Evolutionary conservation across 2,797 vertebrate genomes (phyloP).

Genomic region (Podarcis lilfordi): DNA sequence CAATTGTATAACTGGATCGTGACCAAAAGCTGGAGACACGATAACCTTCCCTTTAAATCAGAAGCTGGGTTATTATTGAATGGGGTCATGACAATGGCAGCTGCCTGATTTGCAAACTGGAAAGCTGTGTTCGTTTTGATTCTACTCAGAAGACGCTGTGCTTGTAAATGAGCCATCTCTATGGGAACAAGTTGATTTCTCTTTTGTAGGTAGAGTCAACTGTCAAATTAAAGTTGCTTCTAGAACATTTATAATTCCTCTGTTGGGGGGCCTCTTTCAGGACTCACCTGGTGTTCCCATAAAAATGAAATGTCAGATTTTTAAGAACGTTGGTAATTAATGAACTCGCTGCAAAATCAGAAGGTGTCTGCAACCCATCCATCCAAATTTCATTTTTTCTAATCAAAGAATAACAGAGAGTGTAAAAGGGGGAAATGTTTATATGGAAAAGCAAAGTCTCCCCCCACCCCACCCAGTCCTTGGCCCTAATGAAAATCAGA

Average conservation of each 20-base stretch:
- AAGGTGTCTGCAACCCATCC: not conserved
- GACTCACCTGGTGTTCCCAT: not conserved
- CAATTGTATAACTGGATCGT: too few species aligned
- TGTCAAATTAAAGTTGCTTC: not conserved
- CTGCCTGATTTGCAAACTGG: not conserved
- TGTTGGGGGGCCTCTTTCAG: not conserved
- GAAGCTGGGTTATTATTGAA: too few species aligned
- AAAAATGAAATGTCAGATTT: not conserved
- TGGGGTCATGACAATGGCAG: not conserved
- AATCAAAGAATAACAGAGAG: not conserved
- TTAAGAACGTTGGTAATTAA: not conserved
- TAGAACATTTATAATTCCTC: not conserved
- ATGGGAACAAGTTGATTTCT: not conserved
- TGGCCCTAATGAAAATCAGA: not conserved
- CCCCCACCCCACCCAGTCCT: not conserved
- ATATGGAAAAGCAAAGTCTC: not conserved
- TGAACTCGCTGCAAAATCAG: not conserved
- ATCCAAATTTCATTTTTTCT: not conserved
- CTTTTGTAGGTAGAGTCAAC: not conserved
- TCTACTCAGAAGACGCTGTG: not conserved
- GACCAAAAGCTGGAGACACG: too few species aligned
- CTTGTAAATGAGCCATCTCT: not conserved
- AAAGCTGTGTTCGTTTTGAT: not conserved
- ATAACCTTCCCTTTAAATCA: too few species aligned
- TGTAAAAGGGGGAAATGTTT: not conserved